Conservation (phyloP, 2,797 vertebrate genomes). For the Aphelocoma californica region DNA sequence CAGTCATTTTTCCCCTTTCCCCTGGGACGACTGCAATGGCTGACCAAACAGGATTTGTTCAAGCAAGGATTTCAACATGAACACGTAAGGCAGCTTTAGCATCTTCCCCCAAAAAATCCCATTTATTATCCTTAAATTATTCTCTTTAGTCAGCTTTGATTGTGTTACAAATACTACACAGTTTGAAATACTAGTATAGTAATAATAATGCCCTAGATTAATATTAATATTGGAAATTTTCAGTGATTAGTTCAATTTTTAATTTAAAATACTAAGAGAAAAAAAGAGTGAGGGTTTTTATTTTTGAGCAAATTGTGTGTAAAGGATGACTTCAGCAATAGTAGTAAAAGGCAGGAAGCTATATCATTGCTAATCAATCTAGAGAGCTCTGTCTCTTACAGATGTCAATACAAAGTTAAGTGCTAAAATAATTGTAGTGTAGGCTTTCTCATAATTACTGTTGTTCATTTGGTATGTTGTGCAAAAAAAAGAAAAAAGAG, state of each 20-base stretch:
- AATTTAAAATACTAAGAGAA: conserved; percentile 56
- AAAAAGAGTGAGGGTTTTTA: background rate
- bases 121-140: conserved; percentile 15
- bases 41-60: conserved; percentile 24
- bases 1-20: background rate
- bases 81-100: conserved; percentile 10
- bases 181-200: background rate
- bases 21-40: background rate
- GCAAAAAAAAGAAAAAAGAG: conserved; percentile 67
- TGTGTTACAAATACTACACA: background rate
- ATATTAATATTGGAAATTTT: conserved; percentile 6
- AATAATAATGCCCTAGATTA: background rate
- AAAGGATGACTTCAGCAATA: conserved; percentile 48
- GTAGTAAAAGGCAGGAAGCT: conserved; percentile 62
- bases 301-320: conserved; percentile 28
- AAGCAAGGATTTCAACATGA: background rate
- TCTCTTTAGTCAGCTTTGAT: background rate
- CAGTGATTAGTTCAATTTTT: conserved; percentile 4
- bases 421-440: conserved; percentile 76
- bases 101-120: background rate
- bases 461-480: conserved; percentile 68
- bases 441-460: conserved; percentile 76
- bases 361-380: conserved; percentile 72
- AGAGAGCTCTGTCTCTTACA: conserved; percentile 71
- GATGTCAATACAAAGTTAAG: conserved; percentile 76